Evolutionary conservation across 2,113 vertebrate species (phyloP).

Genomic region (Buteo buteo): DNA sequence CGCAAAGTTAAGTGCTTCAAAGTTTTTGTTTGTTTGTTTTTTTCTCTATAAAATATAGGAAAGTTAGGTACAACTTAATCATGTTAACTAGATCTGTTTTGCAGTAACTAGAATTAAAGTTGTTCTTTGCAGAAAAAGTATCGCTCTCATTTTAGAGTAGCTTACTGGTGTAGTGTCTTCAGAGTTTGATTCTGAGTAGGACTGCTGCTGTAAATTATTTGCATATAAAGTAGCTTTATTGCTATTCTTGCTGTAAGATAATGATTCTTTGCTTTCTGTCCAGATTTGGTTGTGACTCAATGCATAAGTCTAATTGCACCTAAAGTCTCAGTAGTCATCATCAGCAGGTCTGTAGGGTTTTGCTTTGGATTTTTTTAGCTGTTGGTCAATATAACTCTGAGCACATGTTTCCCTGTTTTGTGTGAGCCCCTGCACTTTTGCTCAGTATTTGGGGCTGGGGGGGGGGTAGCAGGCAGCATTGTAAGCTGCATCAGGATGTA

Average conservation of each 20-base stretch:
- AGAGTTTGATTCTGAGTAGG: neutral
- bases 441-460: neutral
- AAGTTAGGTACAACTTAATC: neutral
- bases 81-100: neutral
- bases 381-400: neutral
- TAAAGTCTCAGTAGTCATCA: neutral
- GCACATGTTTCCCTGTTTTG: rapidly evolving
- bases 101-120: neutral
- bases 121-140: neutral
- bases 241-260: neutral
- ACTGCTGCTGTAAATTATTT: neutral
- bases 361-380: neutral
- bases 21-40: neutral
- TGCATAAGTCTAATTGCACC: neutral
- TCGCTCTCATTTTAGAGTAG: neutral
- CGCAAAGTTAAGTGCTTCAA: neutral
- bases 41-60: neutral
- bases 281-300: neutral
- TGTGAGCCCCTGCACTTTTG: neutral
- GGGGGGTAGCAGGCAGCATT: neutral
- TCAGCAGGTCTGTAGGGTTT: neutral
- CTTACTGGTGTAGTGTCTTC: neutral
- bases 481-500: neutral
- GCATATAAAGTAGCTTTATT: neutral
- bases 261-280: neutral